These are phyloP conservation scores for Heliopora coerulea DNA, from an alignment of 92 coral and sea anemone species.

Conservation along the genomic window DNA sequence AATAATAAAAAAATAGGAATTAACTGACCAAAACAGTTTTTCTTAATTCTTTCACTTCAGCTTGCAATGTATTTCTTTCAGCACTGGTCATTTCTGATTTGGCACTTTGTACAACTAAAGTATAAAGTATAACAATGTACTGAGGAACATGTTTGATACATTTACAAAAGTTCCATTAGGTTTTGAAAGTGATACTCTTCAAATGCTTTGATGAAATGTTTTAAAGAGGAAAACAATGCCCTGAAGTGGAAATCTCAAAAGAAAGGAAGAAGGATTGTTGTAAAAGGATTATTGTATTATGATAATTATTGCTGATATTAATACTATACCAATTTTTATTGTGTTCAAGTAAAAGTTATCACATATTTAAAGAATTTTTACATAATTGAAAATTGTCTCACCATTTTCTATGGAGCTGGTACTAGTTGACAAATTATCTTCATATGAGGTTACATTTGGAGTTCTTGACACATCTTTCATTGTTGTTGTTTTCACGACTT, in stretches of 20 bases:
- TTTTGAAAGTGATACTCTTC: no score
- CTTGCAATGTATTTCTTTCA: slow-evolving; percentile 68
- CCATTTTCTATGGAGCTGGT: slow-evolving; percentile 42
- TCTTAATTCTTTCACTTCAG: slow-evolving; percentile 60
- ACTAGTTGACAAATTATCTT: slow-evolving; percentile 1
- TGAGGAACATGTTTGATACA: no score
- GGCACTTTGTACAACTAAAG: slow-evolving; percentile 37
- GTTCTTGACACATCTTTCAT: background rate
- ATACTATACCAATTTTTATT: no score
- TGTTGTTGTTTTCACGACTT: slow-evolving; percentile 2
- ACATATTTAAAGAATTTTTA: background rate
- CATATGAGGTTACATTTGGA: background rate
- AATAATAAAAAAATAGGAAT: background rate
- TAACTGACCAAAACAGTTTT: slow-evolving; percentile 57
- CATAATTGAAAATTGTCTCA: slow-evolving; percentile 1
- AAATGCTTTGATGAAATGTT: no score
- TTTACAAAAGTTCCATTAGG: no score
- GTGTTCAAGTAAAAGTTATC: no score
- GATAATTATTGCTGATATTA: no score
- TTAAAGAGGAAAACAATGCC: no score
- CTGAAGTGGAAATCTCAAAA: no score
- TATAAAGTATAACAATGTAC: no score
- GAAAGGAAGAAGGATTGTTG: no score
- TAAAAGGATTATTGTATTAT: no score
- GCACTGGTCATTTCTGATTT: slow-evolving; percentile 52